Percentiles rank a stretch among this genome's conserved stretches.
phyloP scores from a whole-genome alignment of 2,113 vertebrate species.

The Elephantulus edwardii region DNA sequence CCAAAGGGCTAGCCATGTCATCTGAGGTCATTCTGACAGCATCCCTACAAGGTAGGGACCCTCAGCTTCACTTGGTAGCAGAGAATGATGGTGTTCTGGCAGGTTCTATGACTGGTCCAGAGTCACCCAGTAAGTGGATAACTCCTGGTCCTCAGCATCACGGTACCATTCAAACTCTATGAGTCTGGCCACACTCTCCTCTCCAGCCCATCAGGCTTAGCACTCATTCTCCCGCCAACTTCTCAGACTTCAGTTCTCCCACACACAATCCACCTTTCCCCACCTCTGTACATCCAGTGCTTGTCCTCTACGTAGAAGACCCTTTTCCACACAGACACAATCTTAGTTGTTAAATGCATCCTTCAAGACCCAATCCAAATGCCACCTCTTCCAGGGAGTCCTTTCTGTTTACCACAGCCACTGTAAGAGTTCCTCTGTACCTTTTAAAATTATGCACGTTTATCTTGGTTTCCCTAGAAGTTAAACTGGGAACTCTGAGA shows the following conservation, averaged over 20 bases:
- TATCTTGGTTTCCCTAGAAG: neutral
- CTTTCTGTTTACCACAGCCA: neutral
- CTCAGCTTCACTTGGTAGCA: too few relatives aligned
- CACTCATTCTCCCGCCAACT: neutral
- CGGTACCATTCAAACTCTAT: neutral
- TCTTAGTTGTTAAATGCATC: neutral
- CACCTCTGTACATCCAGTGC: neutral
- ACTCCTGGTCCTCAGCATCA: neutral
- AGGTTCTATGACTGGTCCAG: too few relatives aligned
- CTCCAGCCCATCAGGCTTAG: neutral
- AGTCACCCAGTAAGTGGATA: too few relatives aligned
- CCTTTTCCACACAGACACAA: neutral
- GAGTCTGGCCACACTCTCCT: too few relatives aligned
- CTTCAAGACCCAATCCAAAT: neutral
- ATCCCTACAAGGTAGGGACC: too few relatives aligned
- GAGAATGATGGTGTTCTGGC: too few relatives aligned
- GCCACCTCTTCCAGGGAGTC: neutral
- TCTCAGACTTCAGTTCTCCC: neutral
- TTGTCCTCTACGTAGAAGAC: neutral
- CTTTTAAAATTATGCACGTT: neutral
- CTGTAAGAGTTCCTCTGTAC: accelerated
- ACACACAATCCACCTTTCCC: neutral
- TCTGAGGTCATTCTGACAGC: neutral
- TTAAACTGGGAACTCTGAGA: neutral
- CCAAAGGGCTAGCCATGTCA: neutral